These are phyloP conservation scores for Steinernema scapterisci DNA, from an alignment of 2,888 invertebrate species.

Conservation along the genomic window DNA sequence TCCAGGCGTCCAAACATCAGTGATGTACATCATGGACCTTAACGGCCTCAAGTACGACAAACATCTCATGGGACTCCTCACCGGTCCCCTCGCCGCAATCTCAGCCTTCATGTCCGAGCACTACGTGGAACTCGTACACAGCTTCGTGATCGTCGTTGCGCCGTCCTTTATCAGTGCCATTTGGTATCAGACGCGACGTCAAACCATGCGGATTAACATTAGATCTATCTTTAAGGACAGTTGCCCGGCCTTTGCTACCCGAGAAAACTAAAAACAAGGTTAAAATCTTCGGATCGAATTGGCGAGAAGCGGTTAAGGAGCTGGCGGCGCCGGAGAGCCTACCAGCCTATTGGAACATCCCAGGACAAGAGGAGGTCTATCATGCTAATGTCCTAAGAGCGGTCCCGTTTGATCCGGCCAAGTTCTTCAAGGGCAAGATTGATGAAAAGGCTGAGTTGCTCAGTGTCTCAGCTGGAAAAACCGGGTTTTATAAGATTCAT, in stretches of 20 bases:
- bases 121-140: constrained; percentile 39
- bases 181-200: constrained; percentile 40
- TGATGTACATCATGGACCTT: constrained; percentile 66
- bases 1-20: constrained; percentile 57
- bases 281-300: constrained; percentile 36
- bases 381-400: constrained; percentile 55
- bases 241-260: constrained; percentile 61
- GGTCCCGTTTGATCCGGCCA: constrained; percentile 51
- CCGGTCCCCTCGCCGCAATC: constrained; percentile 60
- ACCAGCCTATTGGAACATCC: constrained; percentile 64
- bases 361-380: constrained; percentile 53
- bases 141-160: constrained; percentile 62
- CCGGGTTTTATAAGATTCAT: constrained; percentile 50
- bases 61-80: constrained; percentile 50
- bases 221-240: constrained; percentile 45
- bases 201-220: background rate
- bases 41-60: constrained; percentile 60
- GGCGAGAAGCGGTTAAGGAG: constrained; percentile 49
- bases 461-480: constrained; percentile 57
- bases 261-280: constrained; percentile 60
- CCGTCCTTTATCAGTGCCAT: constrained; percentile 60
- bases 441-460: constrained; percentile 44
- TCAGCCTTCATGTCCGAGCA: constrained; percentile 64
- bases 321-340: constrained; percentile 55
- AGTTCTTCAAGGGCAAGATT: constrained; percentile 51